A percentile compares a stretch with the other conserved stretches of the same genome.
These are phyloP conservation scores for Gallinago nigripennis DNA, from an alignment of 2,797 vertebrate species.

Conservation along the genomic window DNA sequence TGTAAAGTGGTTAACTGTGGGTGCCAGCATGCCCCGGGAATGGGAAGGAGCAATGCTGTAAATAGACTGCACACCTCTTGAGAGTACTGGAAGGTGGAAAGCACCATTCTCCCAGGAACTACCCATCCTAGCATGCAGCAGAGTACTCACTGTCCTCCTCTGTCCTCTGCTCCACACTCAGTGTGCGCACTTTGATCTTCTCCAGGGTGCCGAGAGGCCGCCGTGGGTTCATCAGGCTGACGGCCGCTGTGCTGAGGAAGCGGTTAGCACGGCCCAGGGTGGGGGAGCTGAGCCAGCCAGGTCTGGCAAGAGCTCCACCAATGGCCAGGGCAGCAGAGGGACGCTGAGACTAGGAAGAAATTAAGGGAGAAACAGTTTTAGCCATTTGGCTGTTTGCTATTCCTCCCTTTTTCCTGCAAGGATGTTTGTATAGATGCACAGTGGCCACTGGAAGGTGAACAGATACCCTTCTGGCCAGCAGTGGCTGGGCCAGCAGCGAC, in stretches of 20 bases:
- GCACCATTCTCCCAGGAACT: not conserved
- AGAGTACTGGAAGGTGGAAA: not conserved
- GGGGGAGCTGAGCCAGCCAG: constrained; percentile 95
- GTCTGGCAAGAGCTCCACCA: constrained; percentile 88
- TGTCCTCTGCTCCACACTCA: constrained; percentile 90
- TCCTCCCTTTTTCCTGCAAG: not conserved
- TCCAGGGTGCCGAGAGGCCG: constrained; percentile 87
- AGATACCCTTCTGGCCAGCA: not conserved
- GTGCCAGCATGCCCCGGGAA: not conserved
- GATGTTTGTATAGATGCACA: not conserved
- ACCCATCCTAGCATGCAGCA: not conserved
- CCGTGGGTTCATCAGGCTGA: constrained; percentile 95
- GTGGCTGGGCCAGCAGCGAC: not conserved
- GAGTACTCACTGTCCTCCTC: constrained; percentile 93
- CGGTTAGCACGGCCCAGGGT: constrained; percentile 94
- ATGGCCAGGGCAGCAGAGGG: constrained; percentile 86
- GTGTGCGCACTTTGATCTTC: constrained; percentile 92
- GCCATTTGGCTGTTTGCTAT: not conserved
- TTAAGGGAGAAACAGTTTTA: not conserved
- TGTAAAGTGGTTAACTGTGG: not conserved
- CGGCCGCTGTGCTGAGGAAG: constrained; percentile 93
- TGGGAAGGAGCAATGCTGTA: not conserved
- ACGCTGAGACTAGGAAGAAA: constrained; percentile 78
- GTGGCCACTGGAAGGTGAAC: not conserved
- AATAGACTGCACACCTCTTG: not conserved